Evolutionary conservation across 1,140 invertebrate genomes (phyloP).

Genomic region (Gryon sp.): DNA sequence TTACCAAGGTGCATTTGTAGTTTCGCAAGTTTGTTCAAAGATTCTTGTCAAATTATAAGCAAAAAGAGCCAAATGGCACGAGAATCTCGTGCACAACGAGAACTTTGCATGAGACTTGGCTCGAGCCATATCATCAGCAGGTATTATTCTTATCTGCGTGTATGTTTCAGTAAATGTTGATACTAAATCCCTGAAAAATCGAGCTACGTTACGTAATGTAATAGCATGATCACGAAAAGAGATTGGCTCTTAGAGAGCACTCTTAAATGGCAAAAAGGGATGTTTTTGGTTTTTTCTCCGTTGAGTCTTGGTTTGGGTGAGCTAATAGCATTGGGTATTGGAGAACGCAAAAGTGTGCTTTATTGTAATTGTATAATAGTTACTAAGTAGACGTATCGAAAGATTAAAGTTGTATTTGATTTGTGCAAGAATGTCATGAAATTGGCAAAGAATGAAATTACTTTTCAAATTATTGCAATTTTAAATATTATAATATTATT

Average conservation of each 20-base stretch:
- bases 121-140: constrained; percentile 7
- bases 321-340: too few species aligned
- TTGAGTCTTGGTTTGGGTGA: too few species aligned
- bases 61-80: constrained; percentile 44
- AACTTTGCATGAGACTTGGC: constrained; percentile 23
- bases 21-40: constrained; percentile 36
- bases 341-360: too few species aligned
- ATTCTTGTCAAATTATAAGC: constrained; percentile 58
- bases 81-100: constrained; percentile 13
- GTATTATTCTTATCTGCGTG: constrained; percentile 38
- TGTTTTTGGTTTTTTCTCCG: constrained; percentile 1
- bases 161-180: constrained; percentile 23
- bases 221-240: constrained; percentile 10
- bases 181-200: constrained; percentile 35
- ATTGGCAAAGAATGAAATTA: too few species aligned
- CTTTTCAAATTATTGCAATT: too few species aligned
- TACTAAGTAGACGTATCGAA: too few species aligned
- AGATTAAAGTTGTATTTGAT: too few species aligned
- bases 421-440: too few species aligned
- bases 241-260: neutral
- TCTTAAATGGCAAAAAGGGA: constrained; percentile 2
- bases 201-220: constrained; percentile 22
- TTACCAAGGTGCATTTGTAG: constrained; percentile 20
- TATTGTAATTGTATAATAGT: too few species aligned
- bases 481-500: too few species aligned